Percentiles rank a stretch among this genome's conserved stretches.
phyloP scores from a whole-genome alignment of 2,888 invertebrate species.

The Mythimna albipuncta region DNA sequence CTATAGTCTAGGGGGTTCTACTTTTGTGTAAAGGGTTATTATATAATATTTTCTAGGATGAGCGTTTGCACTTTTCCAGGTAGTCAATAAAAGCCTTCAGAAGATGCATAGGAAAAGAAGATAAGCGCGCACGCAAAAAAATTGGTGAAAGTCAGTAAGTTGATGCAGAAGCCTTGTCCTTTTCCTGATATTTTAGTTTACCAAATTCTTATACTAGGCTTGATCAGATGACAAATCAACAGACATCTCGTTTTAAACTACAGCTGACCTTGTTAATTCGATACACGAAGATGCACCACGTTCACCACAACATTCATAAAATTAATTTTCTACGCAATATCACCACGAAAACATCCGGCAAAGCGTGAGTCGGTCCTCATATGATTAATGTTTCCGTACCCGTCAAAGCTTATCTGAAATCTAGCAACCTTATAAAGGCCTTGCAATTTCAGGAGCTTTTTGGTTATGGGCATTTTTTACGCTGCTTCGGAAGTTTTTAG shows the following conservation, averaged over 20 bases:
- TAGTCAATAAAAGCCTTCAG: not conserved
- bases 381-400: conserved; percentile 47
- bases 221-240: too few relatives aligned
- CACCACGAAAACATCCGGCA: conserved; percentile 30
- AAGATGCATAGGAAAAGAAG: not conserved
- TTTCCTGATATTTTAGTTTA: not conserved
- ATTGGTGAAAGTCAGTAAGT: not conserved
- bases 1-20: not conserved
- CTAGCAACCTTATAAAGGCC: conserved; percentile 52
- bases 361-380: conserved; percentile 18
- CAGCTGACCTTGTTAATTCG: not conserved
- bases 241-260: not conserved
- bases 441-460: conserved; percentile 40
- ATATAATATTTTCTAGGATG: not conserved
- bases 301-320: not conserved
- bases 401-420: conserved; percentile 53
- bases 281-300: not conserved
- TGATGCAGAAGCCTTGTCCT: too few relatives aligned
- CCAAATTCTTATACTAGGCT: too few relatives aligned
- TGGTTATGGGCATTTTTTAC: conserved; percentile 37
- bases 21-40: not conserved
- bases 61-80: not conserved
- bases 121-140: not conserved
- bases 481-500: not conserved
- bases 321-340: conserved; percentile 35